Evolutionary conservation across 2,113 vertebrate genomes (phyloP).

Genomic region (Oriolus oriolus): DNA sequence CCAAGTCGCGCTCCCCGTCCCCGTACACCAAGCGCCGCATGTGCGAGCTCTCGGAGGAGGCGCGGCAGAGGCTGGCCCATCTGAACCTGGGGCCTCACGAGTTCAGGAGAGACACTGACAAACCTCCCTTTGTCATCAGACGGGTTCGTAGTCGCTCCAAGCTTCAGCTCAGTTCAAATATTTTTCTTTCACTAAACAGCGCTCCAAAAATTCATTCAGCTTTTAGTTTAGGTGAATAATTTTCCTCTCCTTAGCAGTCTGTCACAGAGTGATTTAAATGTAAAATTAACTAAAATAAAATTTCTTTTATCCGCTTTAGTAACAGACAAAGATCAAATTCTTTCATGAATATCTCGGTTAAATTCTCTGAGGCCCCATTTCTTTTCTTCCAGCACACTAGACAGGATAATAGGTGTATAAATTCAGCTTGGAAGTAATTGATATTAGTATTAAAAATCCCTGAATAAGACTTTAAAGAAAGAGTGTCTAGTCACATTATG

Average conservation of each 20-base stretch:
- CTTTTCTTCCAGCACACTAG: constrained; percentile 31
- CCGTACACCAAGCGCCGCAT: constrained; percentile 93
- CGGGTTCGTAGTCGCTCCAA: constrained; percentile 66
- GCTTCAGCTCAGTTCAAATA: constrained; percentile 16
- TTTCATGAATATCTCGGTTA: constrained; percentile 44
- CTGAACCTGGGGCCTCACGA: constrained; percentile 89
- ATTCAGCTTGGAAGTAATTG: constrained; percentile 59
- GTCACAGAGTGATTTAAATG: constrained; percentile 49
- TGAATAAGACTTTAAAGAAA: constrained; percentile 47
- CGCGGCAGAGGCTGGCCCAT: constrained; percentile 83
- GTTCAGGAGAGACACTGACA: constrained; percentile 88
- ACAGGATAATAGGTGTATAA: constrained; percentile 49
- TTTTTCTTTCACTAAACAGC: constrained; percentile 22
- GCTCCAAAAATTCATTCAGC: constrained; percentile 28
- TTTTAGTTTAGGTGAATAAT: constrained; percentile 28
- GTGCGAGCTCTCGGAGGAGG: constrained; percentile 88
- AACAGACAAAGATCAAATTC: constrained; percentile 49
- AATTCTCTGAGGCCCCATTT: constrained; percentile 45
- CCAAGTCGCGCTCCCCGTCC: constrained; percentile 83
- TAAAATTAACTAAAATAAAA: constrained; percentile 62
- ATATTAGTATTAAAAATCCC: constrained; percentile 50
- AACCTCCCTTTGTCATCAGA: constrained; percentile 86
- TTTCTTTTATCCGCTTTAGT: constrained; percentile 28
- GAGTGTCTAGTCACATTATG: constrained; percentile 26
- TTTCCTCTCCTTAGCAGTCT: constrained; percentile 40